phyloP scores from a whole-genome alignment of 1,140 invertebrate species.

The Calliopsis andreniformis region DNA sequence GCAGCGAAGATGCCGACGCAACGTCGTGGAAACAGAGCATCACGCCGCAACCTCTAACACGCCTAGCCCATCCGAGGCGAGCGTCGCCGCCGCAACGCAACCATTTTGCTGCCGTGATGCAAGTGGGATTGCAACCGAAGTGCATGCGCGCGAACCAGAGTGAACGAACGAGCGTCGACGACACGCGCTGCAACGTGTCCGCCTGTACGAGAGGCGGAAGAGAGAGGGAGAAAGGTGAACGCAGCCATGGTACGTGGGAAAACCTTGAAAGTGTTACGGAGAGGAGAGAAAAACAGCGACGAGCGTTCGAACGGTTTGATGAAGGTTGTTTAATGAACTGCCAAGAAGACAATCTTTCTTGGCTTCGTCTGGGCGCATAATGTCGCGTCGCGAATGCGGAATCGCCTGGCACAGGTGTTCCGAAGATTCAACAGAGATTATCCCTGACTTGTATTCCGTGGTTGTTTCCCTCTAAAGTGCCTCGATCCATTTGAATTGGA shows the following conservation, averaged over 20 bases:
- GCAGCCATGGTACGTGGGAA: constrained; percentile 35
- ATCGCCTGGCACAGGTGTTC: background rate
- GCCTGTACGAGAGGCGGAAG: background rate
- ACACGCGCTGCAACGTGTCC: background rate
- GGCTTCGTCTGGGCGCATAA: background rate
- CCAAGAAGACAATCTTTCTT: background rate
- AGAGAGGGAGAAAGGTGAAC: constrained; percentile 17
- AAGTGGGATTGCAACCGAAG: background rate
- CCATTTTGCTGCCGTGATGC: constrained; percentile 17
- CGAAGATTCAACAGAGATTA: background rate
- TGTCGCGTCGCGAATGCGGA: background rate
- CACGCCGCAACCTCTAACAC: background rate
- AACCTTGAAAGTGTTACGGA: constrained; percentile 25
- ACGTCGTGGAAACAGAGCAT: constrained; percentile 2
- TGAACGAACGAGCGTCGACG: background rate
- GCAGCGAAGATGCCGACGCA: background rate
- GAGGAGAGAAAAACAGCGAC: background rate
- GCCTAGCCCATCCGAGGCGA: background rate
- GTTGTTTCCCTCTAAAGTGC: no score
- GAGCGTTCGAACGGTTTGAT: constrained; percentile 17
- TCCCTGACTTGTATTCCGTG: no score
- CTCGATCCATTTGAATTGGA: no score
- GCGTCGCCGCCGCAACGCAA: background rate
- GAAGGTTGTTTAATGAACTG: constrained; percentile 19
- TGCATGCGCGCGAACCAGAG: background rate